Conservation (phyloP, 2,888 invertebrate genomes). For the Parapristionchus giblindavisi region DNA sequence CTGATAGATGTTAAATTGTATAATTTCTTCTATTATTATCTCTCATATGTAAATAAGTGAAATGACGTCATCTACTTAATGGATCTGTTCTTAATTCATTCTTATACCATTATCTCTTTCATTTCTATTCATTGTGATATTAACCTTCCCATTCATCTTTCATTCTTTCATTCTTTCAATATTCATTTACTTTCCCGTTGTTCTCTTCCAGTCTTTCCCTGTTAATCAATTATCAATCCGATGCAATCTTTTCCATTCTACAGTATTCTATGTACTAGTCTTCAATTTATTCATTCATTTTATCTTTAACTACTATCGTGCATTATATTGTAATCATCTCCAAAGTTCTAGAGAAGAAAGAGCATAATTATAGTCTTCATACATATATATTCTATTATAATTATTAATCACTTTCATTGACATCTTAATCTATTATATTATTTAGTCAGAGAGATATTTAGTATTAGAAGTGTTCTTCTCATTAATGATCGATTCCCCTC, state of each 20-base stretch:
- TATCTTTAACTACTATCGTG: background rate
- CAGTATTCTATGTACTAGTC: conserved; percentile 13
- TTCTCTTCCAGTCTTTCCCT: background rate
- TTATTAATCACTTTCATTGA: background rate
- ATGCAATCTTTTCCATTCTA: background rate
- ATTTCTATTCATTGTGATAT: background rate
- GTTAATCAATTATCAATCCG: background rate
- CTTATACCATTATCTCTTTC: conserved; percentile 6
- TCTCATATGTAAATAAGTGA: background rate
- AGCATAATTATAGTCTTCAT: too few relatives aligned
- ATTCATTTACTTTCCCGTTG: background rate
- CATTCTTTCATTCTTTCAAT: background rate
- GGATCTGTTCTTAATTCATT: background rate
- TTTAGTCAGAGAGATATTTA: conserved; percentile 2
- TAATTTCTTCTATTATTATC: background rate
- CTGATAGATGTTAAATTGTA: background rate
- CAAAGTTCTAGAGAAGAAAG: conserved; percentile 13
- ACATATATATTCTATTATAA: background rate
- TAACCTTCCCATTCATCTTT: background rate
- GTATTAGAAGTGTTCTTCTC: background rate
- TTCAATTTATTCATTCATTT: conserved; percentile 7
- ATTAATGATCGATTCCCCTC: background rate
- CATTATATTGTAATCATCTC: background rate
- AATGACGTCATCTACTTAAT: background rate
- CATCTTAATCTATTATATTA: conserved; percentile 2